phyloP scores from a whole-genome alignment of 37 sponge, comb jelly and placozoan genomes.

The Axinella damicornis region DNA sequence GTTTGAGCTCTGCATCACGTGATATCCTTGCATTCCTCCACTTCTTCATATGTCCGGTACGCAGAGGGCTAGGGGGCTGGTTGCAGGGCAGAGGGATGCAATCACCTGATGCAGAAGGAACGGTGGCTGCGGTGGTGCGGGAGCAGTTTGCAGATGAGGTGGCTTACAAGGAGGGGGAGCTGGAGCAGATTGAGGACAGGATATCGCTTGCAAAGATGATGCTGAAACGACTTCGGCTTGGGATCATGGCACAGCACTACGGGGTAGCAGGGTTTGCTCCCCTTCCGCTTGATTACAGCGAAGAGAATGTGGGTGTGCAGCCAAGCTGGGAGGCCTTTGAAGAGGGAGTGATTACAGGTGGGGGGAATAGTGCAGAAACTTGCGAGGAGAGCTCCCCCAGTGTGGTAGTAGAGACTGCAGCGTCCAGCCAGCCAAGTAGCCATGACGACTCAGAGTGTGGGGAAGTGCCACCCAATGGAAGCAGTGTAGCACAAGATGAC shows the following conservation, averaged over 20 bases:
- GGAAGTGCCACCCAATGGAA: background rate
- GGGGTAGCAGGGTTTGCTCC: conserved; percentile 48
- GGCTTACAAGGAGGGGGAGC: conserved; percentile 55
- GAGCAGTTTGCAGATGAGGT: conserved; percentile 53
- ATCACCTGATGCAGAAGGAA: too few relatives aligned
- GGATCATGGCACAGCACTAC: conserved; percentile 59
- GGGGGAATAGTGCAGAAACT: background rate
- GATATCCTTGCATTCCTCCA: too few relatives aligned
- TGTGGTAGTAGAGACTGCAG: background rate
- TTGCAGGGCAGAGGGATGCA: too few relatives aligned
- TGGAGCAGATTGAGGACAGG: conserved; percentile 48
- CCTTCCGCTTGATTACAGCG: conserved; percentile 35
- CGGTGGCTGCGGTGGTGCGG: conserved; percentile 6
- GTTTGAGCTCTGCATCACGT: too few relatives aligned
- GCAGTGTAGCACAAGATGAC: too few relatives aligned
- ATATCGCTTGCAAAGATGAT: conserved; percentile 60
- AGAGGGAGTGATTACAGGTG: background rate
- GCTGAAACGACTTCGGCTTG: conserved; percentile 60
- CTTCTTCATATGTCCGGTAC: too few relatives aligned
- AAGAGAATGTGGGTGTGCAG: conserved; percentile 56
- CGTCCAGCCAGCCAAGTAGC: background rate
- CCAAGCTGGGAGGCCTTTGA: conserved; percentile 43
- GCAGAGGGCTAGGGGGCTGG: too few relatives aligned
- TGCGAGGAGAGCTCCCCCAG: background rate
- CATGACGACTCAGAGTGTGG: background rate